Evolutionary conservation across 2,888 invertebrate species (phyloP).

Genomic region (Cryptosula pallasiana): DNA sequence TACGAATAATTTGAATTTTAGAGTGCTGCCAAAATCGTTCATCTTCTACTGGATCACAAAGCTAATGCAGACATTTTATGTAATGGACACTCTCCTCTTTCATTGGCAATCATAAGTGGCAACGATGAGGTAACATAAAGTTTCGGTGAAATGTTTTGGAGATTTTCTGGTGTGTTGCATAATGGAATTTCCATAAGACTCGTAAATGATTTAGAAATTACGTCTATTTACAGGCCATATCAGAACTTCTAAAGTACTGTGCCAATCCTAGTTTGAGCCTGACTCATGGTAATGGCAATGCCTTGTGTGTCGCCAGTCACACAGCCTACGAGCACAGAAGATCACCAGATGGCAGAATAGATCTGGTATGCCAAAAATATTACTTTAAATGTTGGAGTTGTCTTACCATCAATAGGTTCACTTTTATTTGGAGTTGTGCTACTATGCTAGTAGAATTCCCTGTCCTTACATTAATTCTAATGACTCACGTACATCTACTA

Average conservation of each 20-base stretch:
- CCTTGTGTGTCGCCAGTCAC: conserved; percentile 48
- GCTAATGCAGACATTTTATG: conserved; percentile 49
- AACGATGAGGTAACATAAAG: conserved; percentile 44
- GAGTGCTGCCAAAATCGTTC: conserved; percentile 44
- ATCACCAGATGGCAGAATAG: conserved; percentile 37
- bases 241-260: conserved; percentile 42
- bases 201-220: no score
- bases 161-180: not conserved
- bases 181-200: not conserved
- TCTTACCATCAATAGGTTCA: no score
- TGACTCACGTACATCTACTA: no score
- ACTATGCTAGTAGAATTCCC: no score
- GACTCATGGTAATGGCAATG: conserved; percentile 51
- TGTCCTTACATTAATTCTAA: no score
- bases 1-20: no score
- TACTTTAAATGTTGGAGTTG: conserved; percentile 24
- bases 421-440: no score
- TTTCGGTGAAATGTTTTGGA: not conserved
- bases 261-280: conserved; percentile 46
- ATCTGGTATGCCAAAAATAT: conserved; percentile 38
- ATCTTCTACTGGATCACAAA: conserved; percentile 44
- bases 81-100: conserved; percentile 51
- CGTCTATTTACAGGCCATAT: conserved; percentile 48
- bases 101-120: conserved; percentile 49
- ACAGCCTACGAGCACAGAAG: conserved; percentile 49